Evolutionary conservation across 2,888 invertebrate genomes (phyloP).

Genomic region (Drosophila mayaguana): DNA sequence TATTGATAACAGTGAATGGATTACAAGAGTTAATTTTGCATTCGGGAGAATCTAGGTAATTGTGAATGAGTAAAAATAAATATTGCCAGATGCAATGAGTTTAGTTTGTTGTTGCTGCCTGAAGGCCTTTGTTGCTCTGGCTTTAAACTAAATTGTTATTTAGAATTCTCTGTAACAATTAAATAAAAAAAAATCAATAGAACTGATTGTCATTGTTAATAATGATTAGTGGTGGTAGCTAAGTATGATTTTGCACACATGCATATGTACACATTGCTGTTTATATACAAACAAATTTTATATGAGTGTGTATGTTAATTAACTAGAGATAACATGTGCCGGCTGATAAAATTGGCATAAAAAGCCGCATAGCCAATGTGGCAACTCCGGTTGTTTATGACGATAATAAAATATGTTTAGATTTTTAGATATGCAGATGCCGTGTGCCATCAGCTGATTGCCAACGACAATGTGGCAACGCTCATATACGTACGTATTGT

Average conservation of each 20-base stretch:
- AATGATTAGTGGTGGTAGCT: neutral
- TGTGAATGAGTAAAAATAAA: neutral
- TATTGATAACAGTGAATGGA: conserved; percentile 48
- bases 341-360: conserved; percentile 20
- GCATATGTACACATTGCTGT: neutral
- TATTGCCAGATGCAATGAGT: neutral
- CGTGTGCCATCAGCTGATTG: neutral
- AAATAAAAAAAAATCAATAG: no score
- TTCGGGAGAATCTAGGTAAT: conserved; percentile 4
- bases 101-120: no score
- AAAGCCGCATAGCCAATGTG: neutral
- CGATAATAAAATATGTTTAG: no score
- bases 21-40: conserved; percentile 4
- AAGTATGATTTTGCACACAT: neutral
- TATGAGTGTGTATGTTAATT: neutral
- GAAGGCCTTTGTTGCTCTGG: no score
- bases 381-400: conserved; percentile 2
- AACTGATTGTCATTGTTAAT: no score
- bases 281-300: neutral
- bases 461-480: neutral
- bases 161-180: no score
- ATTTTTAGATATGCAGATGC: neutral
- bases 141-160: no score
- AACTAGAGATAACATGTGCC: neutral
- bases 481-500: neutral